Evolutionary conservation across 2,797 vertebrate species (phyloP), one percentile per base, ranked within the genome.

Genomic region (Eleutherodactylus coqui): DNA sequence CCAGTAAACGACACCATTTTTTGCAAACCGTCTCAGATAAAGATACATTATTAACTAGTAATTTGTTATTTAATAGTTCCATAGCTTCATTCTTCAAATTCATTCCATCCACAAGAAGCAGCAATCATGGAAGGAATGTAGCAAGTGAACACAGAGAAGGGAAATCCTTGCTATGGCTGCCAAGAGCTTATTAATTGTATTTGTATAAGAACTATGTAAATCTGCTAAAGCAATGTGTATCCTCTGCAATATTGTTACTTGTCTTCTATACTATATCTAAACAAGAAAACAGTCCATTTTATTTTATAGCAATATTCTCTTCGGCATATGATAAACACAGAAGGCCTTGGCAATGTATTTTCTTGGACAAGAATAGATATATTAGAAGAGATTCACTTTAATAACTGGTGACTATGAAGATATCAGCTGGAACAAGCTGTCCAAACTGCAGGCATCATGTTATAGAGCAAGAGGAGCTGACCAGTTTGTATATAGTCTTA

Each of bases 71-170:
- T 81, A 64, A 49, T 27, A 85, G 49, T 49, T 55, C 47, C 77
- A 85, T 75, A 80, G 64, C 67, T 43, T 60, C 84, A 85, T 85
- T 70, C 84, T 55, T 80, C n/a, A 80, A 80, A 85, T 80, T 85
- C 77, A 85, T 85, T 85, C 84, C 84, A 80, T 64, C 77, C 77
- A 24, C 84, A 80, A 73, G 77, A 79, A 85, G 84, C 80, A 80
- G 77, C 67, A 73, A 80, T 85, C 77, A 75, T 80, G 84, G 84
- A 80, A 85, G 67, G 84, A 85, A 85, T 85, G 60, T 85, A 80
- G 69, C 69, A 69, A 72, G 75, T n/a, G 75, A 47, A 85, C 75
- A 72, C 75, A 75, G 36, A 36, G 51, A 32, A 75, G 77, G 84
- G 84, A 85, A 85, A 85, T 85, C 84, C 84, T 80, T 53, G 77